These are phyloP conservation scores for Dasypogon diadema DNA, from an alignment of 2,888 invertebrate species.

Conservation along the genomic window DNA sequence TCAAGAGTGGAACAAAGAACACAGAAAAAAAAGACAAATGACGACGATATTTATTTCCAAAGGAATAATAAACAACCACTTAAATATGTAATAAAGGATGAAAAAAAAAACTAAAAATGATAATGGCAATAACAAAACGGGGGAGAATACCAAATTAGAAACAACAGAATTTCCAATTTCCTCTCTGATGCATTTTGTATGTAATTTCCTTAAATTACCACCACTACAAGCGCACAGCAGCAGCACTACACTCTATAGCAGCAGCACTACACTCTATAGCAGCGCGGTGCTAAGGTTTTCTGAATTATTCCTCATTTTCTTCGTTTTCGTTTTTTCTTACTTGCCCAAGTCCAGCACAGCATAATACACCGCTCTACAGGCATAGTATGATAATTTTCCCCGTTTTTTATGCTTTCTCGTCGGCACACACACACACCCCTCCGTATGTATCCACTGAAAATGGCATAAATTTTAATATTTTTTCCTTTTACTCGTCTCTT, in stretches of 20 bases:
- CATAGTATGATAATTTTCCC: constrained; percentile 10
- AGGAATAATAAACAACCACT: constrained; percentile 35
- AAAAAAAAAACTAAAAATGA: constrained; percentile 12
- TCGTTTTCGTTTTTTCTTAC: constrained; percentile 15
- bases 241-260: too few species aligned
- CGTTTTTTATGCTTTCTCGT: neutral
- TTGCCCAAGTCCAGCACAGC: neutral
- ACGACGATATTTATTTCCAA: constrained; percentile 17
- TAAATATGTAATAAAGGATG: constrained; percentile 19
- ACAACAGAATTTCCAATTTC: constrained; percentile 51
- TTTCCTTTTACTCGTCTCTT: constrained; percentile 28
- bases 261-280: too few species aligned
- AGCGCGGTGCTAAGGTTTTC: constrained; percentile 15
- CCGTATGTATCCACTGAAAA: neutral
- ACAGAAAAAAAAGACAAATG: neutral
- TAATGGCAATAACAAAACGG: constrained; percentile 25
- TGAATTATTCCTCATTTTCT: constrained; percentile 46
- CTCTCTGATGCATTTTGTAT: constrained; percentile 50
- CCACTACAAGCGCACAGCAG: constrained; percentile 25
- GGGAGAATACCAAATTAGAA: constrained; percentile 41
- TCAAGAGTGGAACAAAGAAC: neutral
- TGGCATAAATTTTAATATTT: constrained; percentile 48
- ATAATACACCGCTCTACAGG: neutral
- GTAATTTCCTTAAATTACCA: constrained; percentile 49
- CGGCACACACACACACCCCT: neutral